phyloP scores from a whole-genome alignment of 2,797 vertebrate genomes.

The Paramormyrops hopkinsi region DNA sequence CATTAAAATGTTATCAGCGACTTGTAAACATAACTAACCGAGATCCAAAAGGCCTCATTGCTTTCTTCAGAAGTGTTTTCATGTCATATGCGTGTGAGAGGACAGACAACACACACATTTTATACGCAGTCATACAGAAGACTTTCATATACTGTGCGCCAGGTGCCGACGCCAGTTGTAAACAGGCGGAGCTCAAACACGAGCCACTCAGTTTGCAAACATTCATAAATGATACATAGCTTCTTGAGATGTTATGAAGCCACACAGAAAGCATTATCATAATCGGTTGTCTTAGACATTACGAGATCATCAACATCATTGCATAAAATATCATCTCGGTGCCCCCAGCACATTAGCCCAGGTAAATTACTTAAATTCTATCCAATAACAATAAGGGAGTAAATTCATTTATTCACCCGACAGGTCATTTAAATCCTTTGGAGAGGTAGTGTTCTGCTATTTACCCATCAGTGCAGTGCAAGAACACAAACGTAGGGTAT shows the following conservation, averaged over 20 bases:
- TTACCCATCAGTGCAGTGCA: not conserved
- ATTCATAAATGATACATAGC: not conserved
- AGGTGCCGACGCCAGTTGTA: not conserved
- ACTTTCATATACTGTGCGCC: not conserved
- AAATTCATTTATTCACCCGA: not conserved
- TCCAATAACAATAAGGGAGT: not conserved
- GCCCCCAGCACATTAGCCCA: not conserved
- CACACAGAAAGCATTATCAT: not conserved
- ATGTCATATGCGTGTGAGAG: not conserved
- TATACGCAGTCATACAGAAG: not conserved
- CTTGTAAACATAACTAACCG: not conserved
- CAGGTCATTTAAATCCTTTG: not conserved
- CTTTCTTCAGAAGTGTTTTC: not conserved
- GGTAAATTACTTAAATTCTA: not conserved
- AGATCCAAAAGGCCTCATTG: not conserved
- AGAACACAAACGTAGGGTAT: not conserved
- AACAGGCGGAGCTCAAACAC: not conserved
- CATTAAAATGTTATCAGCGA: not conserved
- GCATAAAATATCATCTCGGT: not conserved
- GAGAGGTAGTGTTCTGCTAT: not conserved
- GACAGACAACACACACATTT: not conserved
- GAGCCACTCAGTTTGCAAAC: not conserved
- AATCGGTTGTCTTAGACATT: not conserved
- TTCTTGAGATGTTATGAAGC: not conserved
- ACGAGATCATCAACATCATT: not conserved